Conservation (phyloP, 2,888 invertebrate species). For the Ryuthela nishihirai region DNA sequence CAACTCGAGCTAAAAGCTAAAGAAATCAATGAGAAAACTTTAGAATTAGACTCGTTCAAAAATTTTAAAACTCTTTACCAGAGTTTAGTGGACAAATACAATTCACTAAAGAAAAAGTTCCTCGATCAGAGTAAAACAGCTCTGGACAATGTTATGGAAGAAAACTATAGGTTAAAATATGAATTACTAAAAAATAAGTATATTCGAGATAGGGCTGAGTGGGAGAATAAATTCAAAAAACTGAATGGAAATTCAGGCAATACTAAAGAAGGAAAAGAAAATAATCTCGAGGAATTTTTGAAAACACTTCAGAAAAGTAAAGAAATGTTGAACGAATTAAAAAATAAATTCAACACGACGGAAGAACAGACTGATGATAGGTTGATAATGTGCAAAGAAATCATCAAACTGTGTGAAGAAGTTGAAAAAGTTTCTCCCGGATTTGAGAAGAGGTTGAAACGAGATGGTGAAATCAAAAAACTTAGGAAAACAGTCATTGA, state of each 20-base stretch:
- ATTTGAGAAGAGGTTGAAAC: slow-evolving; percentile 28
- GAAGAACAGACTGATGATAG: neutral
- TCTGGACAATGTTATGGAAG: neutral
- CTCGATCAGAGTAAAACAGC: neutral
- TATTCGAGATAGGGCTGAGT: neutral
- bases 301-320: neutral
- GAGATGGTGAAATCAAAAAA: neutral
- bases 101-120: neutral
- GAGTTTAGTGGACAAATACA: neutral
- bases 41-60: neutral
- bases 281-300: neutral
- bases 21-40: neutral
- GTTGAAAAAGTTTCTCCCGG: slow-evolving; percentile 63
- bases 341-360: neutral
- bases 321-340: neutral
- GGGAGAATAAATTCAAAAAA: neutral
- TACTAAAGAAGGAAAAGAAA: too few species aligned
- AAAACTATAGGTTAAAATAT: neutral
- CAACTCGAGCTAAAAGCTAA: neutral
- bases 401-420: slow-evolving; percentile 57
- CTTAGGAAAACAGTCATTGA: neutral
- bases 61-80: neutral
- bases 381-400: neutral
- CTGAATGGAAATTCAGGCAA: neutral
- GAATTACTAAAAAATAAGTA: neutral